phyloP scores from a whole-genome alignment of 1,140 invertebrate genomes.

The Apocrypta bakeri region DNA sequence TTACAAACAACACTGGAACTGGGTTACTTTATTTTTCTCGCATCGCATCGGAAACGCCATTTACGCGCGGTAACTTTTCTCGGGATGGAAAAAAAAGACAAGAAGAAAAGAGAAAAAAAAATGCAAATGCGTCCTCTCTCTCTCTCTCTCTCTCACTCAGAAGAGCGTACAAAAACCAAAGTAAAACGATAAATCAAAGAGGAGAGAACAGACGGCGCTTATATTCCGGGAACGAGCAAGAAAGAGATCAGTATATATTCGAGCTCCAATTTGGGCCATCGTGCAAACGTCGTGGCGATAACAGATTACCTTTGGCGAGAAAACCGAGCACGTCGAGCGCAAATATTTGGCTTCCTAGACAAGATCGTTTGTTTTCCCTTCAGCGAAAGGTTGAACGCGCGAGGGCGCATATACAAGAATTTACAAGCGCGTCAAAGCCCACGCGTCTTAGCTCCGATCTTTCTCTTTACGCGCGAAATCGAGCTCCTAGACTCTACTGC shows the following conservation, averaged over 20 bases:
- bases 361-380: constrained; percentile 1
- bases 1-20: background rate
- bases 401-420: too few relatives aligned
- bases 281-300: background rate
- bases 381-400: constrained; percentile 4
- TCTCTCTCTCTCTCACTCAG: background rate
- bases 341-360: constrained; percentile 22
- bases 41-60: too few relatives aligned
- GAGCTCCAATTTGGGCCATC: background rate
- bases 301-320: background rate
- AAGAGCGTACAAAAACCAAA: background rate
- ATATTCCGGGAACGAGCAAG: background rate
- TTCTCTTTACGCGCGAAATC: background rate
- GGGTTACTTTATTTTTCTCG: background rate
- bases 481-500: background rate
- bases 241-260: background rate
- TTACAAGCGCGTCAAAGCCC: background rate
- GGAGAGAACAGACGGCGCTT: background rate
- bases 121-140: background rate
- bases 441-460: background rate
- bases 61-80: background rate
- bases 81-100: too few relatives aligned
- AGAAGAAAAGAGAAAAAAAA: background rate
- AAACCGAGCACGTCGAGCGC: background rate
- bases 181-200: background rate